phyloP scores from a whole-genome alignment of 92 coral and sea anemone genomes.

The Plumapathes pennacea region DNA sequence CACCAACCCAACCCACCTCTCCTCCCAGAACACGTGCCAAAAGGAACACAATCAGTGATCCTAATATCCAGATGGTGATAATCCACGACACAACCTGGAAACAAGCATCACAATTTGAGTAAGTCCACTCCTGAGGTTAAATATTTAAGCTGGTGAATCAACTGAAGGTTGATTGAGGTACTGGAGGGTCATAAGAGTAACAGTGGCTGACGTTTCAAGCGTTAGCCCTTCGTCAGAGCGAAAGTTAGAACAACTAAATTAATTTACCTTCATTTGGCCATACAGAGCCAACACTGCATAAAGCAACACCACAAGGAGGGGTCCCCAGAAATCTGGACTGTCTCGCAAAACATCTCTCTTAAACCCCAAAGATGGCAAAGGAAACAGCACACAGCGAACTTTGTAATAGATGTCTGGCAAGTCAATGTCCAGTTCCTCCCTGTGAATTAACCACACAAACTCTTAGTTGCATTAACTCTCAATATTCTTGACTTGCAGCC shows the following conservation, averaged over 20 bases:
- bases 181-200: no score
- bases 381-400: conserved; percentile 96
- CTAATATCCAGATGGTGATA: conserved; percentile 94
- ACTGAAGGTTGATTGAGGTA: no score
- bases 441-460: no score
- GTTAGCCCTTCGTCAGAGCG: no score
- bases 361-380: conserved; percentile 94
- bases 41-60: conserved; percentile 82
- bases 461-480: no score
- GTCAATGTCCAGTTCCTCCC: conserved; percentile 97
- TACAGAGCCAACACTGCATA: conserved; percentile 97
- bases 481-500: no score
- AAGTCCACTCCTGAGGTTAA: not conserved
- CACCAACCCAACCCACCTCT: conserved; percentile 82
- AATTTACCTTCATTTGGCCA: conserved; percentile 93
- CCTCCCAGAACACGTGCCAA: conserved; percentile 97
- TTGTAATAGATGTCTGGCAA: conserved; percentile 95
- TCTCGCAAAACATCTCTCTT: conserved; percentile 93
- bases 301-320: conserved; percentile 80
- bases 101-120: not conserved
- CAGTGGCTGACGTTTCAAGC: no score
- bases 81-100: conserved; percentile 97
- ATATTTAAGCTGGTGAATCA: no score
- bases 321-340: conserved; percentile 99
- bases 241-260: no score